Evolutionary conservation across 2,797 vertebrate genomes (phyloP), one percentile per base, ranked within the genome.

Genomic region (Acipenser ruthenus): DNA sequence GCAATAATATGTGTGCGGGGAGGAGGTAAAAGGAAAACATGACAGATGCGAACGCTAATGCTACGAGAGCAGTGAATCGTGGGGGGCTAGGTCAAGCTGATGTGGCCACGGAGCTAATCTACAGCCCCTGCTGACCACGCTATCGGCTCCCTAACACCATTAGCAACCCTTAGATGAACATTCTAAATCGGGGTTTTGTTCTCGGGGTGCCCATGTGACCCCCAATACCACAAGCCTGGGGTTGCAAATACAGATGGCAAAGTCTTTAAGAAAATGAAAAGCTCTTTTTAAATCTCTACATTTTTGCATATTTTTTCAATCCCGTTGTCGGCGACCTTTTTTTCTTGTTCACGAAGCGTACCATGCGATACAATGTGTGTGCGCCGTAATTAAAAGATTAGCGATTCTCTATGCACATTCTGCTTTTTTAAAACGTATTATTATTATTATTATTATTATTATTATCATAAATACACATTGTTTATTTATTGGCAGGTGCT

Each of bases 111-210:
- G 88, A 78, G 85, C 86, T 92, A 94, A 92, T 88, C 88, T 89
- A 86, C 84, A 85, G 89, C 90, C 91, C 93, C 93, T 86, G 92
- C 91, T 92, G 93, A 93, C 93, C 94, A 93, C 90, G 90, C 92
- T 86, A 91, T 80, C 80, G 86, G 92, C 88, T 85, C 85, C 86
- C 85, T 98, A 99, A 99, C 95, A 91, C 96, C 93, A 99, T 99
- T 99, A 99, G 94, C 93, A 95, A 98, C 94, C 94, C 95, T 97
- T 92, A 97, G 93, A 97, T 98, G 96, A 97, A 94, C 96, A 99
- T 91, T 91, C 90, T 95, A 97, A 97, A 98, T 98, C 95, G 95
- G 90, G 86, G 91, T 95, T 96, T 97, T 99, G 94, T 97, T 95
- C 91, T 87, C 86, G 83, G 86, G 92, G 91, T 93, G 92, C 92